Base-by-base conservation (phyloP, 2,888 invertebrate genomes). In the Drosophila conformis region DNA sequence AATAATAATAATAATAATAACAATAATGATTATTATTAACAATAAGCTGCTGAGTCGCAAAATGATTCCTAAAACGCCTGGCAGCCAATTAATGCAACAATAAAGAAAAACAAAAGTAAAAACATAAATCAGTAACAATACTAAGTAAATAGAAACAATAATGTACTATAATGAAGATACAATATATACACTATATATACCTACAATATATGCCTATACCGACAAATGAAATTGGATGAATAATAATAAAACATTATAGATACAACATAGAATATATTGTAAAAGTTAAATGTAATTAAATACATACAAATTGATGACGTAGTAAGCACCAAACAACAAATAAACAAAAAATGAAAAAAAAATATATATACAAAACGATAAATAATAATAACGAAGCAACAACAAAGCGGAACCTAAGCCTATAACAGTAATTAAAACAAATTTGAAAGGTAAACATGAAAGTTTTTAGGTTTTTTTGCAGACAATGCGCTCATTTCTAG, bases 121-220 rank as follows among this genome's bases (percentile, higher is more conserved):
- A 57, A 21, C 42, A 63, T 53, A 86, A 66, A 70, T 56, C 81
- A 80, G 71, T 88, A 87, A 87, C 90, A 87, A 87, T 90, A 87
- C 89, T 90, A 90, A 88, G 77, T 80, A 78, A 78, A 83, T 87
- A 87, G 90, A 90, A 87, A 87, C 89, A 87, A 87, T 90, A 87
- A 87, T 90, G 90, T 88, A 87, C 82, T 90, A 87, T 90, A 84
- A 86, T 63, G 74, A 80, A 78, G 84, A 80, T 78, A 77, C 78
- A 85, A 82, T 83, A 83, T 69, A 62, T 69, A 87, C 82, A 86
- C 82, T 85, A 90, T 83, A 89, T 89, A 87, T 89, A 88, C 84
- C 89, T 87, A 87, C 73, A 76, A 90, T 71, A 83, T 88, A 84
- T 89, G 84, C 84, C 84, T 84, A 89, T 86, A 84, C 84, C 82